These are phyloP conservation scores for Frankliniella fusca DNA, from an alignment of 2,888 invertebrate genomes.

Conservation along the genomic window DNA sequence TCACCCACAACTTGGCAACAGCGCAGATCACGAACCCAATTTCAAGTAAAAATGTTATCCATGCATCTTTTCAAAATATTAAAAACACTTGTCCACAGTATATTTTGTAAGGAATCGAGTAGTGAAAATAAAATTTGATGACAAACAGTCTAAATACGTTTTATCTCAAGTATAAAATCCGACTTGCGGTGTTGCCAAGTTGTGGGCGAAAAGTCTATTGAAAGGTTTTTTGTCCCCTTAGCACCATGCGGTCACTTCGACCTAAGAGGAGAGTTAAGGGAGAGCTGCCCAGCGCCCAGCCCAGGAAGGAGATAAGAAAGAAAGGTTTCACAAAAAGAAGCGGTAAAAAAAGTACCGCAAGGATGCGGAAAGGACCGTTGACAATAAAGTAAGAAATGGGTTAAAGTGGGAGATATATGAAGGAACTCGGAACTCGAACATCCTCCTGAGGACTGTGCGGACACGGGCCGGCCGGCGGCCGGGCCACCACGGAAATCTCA, in stretches of 20 bases:
- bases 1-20: too few species aligned
- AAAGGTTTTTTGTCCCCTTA: neutral
- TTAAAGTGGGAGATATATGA: neutral
- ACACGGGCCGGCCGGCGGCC: neutral
- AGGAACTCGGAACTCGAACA: neutral
- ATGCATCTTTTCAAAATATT: too few species aligned
- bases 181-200: too few species aligned
- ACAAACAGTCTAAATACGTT: too few species aligned
- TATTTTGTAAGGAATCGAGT: too few species aligned
- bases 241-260: neutral
- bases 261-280: neutral
- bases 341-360: neutral
- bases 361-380: neutral
- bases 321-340: neutral
- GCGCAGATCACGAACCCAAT: too few species aligned
- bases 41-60: too few species aligned
- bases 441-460: neutral
- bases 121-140: too few species aligned
- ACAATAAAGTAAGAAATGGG: neutral
- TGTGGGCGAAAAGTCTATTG: too few species aligned
- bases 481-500: neutral
- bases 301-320: neutral
- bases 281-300: neutral
- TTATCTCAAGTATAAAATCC: too few species aligned
- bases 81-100: too few species aligned